Base-by-base conservation (phyloP, 2,797 vertebrate species). In the Esox masquinongy region DNA sequence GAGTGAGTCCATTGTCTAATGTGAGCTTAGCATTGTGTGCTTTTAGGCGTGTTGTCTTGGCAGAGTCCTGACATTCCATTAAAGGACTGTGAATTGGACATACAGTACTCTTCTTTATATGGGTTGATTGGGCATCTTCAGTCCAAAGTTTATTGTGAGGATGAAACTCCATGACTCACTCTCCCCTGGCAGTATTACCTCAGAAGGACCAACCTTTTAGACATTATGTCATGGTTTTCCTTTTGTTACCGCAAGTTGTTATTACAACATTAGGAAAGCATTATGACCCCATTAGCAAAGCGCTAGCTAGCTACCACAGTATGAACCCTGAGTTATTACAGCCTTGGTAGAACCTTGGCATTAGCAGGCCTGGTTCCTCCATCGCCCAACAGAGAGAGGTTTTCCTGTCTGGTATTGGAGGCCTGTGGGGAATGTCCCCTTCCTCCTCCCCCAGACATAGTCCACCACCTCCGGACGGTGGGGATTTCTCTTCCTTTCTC, bases 91-190 rank as follows among this genome's bases (percentile, higher is more conserved):
- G 69, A 31, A 51, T 70, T 53, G 39, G 39, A 43, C 39, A 6
- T 43, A 43, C 39, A 43, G 39, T 22, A 59, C 0, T 59, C 53
- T 59, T 59, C 50, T 53, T 53, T 59, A 59, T 22, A 59, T 19
- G 53, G n/a, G 53, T 59, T 59, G 3, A 59, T 39, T 68, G 29
- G 34, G 19, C 5, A 9, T 1, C 31, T 24, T 68, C 16, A 7
- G 12, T 11, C 29, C 26, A 22, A 4, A 16, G 16, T 36, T 39
- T 19, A 43, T 36, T 5, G 53, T n/a, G 15, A 68, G 77, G 74
- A 79, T 70, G n/a, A n/a, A n/a, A 70, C 80, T 74, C 66, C 73
- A 79, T 87, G 82, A 85, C 79, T 84, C 84, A 80, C 67, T 80
- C 68, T 81, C 73, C 79, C 79, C 82, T 53, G 81, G 80, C 79